A percentile compares a stretch with the other conserved stretches of the same genome.
phyloP scores from a whole-genome alignment of 1,140 invertebrate species.

The Cephus cinctus region DNA sequence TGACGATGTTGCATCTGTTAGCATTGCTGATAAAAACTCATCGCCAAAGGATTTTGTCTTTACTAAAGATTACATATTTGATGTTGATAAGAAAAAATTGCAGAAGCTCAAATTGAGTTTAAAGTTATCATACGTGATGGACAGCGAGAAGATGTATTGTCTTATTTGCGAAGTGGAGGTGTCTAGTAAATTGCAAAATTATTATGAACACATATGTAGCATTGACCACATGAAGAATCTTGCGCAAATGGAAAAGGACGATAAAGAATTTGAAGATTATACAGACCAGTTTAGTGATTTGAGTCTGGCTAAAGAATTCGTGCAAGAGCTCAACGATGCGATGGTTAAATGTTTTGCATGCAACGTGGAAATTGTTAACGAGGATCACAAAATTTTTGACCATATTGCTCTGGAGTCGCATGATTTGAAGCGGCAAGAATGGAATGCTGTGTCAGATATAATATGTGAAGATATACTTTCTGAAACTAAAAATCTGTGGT shows the following conservation, averaged over 20 bases:
- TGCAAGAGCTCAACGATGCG: slow-evolving; percentile 6
- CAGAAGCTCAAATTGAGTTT: slow-evolving; percentile 1
- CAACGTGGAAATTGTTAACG: slow-evolving; percentile 8
- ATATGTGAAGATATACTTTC: slow-evolving; percentile 10
- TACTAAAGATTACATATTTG: too few relatives aligned
- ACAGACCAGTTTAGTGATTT: slow-evolving; percentile 18
- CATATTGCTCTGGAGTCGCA: slow-evolving; percentile 10
- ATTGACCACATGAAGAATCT: slow-evolving; percentile 12
- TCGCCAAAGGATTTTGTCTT: too few relatives aligned
- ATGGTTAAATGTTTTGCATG: slow-evolving; percentile 12
- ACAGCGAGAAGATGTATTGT: background rate
- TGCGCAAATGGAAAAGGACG: slow-evolving; percentile 5
- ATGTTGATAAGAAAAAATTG: slow-evolving; percentile 2
- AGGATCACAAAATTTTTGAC: background rate
- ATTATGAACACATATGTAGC: slow-evolving; percentile 16
- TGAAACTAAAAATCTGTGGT: slow-evolving; percentile 17
- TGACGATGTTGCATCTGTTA: too few relatives aligned
- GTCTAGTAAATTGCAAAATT: background rate
- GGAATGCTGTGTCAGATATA: slow-evolving; percentile 5
- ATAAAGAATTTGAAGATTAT: background rate
- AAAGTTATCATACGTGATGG: background rate
- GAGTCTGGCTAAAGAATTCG: slow-evolving; percentile 15
- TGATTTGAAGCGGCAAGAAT: background rate
- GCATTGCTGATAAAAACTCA: too few relatives aligned
- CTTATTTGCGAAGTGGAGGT: slow-evolving; percentile 16